phyloP scores from a whole-genome alignment of 2,113 vertebrate species.

The Mesoclemmys tuberculata region DNA sequence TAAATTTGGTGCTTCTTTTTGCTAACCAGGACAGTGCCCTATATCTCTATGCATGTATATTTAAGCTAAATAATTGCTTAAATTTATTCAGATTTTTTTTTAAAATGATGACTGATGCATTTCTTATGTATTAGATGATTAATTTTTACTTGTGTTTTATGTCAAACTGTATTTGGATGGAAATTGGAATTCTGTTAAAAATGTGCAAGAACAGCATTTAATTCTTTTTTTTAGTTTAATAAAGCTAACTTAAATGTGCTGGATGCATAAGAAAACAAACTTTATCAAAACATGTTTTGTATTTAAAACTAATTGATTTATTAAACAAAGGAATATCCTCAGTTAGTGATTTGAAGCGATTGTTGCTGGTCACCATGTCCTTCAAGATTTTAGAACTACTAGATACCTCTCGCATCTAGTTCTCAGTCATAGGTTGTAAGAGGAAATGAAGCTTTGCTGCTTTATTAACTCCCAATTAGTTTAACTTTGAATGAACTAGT shows the following conservation, averaged over 20 bases:
- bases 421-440: not conserved
- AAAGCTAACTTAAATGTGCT: not conserved
- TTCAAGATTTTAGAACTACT: not conserved
- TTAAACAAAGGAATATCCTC: not conserved
- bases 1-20: not conserved
- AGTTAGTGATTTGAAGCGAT: not conserved
- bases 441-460: not conserved
- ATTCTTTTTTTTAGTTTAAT: not conserved
- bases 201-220: not conserved
- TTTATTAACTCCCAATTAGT: not conserved
- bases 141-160: not conserved
- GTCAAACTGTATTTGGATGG: not conserved
- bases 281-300: not conserved
- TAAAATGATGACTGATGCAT: not conserved
- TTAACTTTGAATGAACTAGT: not conserved
- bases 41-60: not conserved
- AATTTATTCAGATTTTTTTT: not conserved
- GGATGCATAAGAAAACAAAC: not conserved
- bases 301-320: not conserved
- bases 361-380: not conserved
- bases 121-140: not conserved
- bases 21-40: not conserved
- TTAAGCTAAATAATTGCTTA: not conserved
- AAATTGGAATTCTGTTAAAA: not conserved
- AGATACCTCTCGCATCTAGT: not conserved